Percentiles rank a stretch among this genome's conserved stretches.
Evolutionary conservation across 35 echinoderm and acorn worm species (phyloP).

Genomic region (Lytechinus variegatus): DNA sequence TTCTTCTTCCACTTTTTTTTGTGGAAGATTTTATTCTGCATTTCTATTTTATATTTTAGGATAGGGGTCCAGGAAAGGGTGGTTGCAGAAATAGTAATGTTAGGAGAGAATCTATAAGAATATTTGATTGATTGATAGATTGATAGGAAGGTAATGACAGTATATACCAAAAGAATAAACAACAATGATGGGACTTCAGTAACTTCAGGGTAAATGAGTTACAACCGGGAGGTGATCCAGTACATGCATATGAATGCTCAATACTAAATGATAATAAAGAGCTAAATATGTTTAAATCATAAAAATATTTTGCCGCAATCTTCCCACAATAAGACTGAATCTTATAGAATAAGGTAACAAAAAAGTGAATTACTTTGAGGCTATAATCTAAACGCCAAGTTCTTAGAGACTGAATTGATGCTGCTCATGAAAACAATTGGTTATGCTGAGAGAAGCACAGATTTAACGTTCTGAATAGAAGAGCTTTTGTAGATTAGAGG

Average conservation of each 20-base stretch:
- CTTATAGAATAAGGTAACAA: too few species aligned
- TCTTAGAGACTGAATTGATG: too few species aligned
- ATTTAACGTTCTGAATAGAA: too few species aligned
- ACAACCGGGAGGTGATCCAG: neutral
- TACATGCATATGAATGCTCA: neutral
- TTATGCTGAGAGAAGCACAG: too few species aligned
- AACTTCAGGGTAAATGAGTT: neutral
- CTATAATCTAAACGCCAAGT: too few species aligned
- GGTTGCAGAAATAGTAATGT: neutral
- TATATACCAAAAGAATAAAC: neutral
- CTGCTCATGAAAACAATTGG: too few species aligned
- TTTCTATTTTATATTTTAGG: neutral
- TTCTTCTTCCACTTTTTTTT: conserved; percentile 3
- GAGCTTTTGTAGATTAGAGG: too few species aligned
- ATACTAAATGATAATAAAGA: neutral
- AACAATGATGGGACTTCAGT: neutral
- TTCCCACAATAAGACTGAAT: too few species aligned
- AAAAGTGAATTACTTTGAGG: too few species aligned
- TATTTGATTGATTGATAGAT: conserved; percentile 15
- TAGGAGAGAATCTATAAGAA: neutral
- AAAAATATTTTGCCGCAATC: too few species aligned
- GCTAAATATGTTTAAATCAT: neutral
- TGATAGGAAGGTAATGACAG: neutral
- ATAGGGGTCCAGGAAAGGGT: neutral
- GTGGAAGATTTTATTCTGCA: neutral